Conservation (phyloP, 2,797 vertebrate species). For the Helarctos malayanus region DNA sequence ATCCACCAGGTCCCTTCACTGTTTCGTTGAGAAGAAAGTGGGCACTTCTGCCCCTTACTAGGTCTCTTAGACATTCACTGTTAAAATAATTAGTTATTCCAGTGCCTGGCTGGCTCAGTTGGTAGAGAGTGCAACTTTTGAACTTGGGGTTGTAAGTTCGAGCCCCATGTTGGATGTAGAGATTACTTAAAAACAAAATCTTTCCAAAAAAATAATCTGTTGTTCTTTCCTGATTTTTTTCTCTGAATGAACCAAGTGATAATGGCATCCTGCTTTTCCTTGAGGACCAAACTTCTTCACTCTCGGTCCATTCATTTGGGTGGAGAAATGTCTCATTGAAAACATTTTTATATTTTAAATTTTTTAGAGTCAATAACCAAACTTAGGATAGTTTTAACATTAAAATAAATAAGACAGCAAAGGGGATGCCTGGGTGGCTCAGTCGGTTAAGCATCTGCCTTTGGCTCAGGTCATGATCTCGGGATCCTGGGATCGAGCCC, state of each 20-base stretch:
- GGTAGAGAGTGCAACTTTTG: not conserved
- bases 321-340: not conserved
- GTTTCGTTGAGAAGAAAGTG: not conserved
- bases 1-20: not conserved
- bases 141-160: not conserved
- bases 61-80: not conserved
- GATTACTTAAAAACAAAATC: not conserved
- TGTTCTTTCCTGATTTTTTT: not conserved
- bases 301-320: not conserved
- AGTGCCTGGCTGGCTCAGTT: not conserved
- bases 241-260: not conserved
- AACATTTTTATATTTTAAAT: not conserved
- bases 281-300: not conserved
- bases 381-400: not conserved
- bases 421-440: not conserved
- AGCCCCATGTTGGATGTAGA: not conserved
- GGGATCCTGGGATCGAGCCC: no score
- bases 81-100: not conserved
- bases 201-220: not conserved
- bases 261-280: not conserved
- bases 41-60: not conserved
- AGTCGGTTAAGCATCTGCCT: no score
- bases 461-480: no score
- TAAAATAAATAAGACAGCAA: slow-evolving; percentile 7
- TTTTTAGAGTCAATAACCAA: not conserved